Percentiles rank a stretch among this genome's conserved stretches.
Conservation (phyloP, 2,797 vertebrate genomes). For the Gymnoscopelus braueri region DNA sequence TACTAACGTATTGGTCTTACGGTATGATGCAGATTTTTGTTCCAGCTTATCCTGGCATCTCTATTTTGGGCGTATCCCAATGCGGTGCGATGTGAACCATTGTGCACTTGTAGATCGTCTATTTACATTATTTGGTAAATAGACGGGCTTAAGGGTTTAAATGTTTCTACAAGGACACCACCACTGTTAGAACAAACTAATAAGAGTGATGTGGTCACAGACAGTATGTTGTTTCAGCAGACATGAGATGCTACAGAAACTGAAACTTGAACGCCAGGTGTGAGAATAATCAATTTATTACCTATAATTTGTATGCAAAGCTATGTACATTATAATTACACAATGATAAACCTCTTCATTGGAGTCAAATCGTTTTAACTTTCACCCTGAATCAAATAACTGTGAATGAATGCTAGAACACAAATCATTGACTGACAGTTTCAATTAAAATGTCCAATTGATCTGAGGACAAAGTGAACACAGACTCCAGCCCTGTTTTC, state of each 20-base stretch:
- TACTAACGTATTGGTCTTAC: conserved; percentile 10
- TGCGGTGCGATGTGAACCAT: too few species aligned
- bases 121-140: background rate
- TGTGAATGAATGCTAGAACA: background rate
- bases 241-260: background rate
- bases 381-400: conserved; percentile 5
- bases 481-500: conserved; percentile 8
- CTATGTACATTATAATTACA: conserved; percentile 63
- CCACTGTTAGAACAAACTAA: background rate
- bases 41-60: too few species aligned
- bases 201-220: background rate
- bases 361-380: conserved; percentile 7
- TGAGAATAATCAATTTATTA: conserved; percentile 65
- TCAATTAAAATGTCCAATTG: background rate
- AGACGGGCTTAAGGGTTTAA: background rate
- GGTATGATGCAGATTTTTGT: conserved; percentile 12
- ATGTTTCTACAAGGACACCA: background rate
- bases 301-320: conserved; percentile 49
- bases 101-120: too few species aligned
- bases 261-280: background rate
- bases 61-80: too few species aligned
- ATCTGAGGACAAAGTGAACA: background rate
- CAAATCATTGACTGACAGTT: background rate
- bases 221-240: background rate
- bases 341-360: conserved; percentile 54